Conservation (phyloP, 2,888 invertebrate genomes). For the Entomobrya multifasciata region DNA sequence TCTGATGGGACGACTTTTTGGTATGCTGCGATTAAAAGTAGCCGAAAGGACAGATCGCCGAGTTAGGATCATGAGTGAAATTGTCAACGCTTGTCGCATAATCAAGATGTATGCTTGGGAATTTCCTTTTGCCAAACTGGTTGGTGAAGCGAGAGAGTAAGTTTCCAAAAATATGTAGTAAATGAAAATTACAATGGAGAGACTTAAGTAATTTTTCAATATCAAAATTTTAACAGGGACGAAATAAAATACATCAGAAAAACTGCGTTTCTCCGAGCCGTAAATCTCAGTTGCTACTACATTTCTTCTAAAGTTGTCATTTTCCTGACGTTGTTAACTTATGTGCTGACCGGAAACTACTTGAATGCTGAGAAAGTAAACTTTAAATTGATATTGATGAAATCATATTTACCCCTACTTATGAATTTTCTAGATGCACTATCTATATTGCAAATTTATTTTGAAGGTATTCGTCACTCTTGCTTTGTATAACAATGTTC, state of each 20-base stretch:
- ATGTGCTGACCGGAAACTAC: conserved; percentile 85
- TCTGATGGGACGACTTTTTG: conserved; percentile 82
- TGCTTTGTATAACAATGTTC: conserved; percentile 92
- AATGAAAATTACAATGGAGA: not conserved
- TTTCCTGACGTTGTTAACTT: conserved; percentile 90
- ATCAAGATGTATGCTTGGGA: conserved; percentile 99
- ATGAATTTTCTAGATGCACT: not conserved
- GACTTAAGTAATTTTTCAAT: no score
- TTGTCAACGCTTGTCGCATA: conserved; percentile 89
- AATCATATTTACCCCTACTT: no score
- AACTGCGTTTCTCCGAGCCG: conserved; percentile 86
- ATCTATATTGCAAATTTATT: conserved; percentile 80
- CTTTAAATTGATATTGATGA: not conserved
- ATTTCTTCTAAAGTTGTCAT: conserved; percentile 90
- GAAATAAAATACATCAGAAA: conserved; percentile 86
- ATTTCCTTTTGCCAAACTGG: conserved; percentile 92
- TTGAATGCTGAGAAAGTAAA: conserved; percentile 86
- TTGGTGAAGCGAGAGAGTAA: conserved; percentile 87
- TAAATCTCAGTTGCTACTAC: conserved; percentile 86
- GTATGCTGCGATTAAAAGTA: conserved; percentile 87
- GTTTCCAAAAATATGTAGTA: not conserved
- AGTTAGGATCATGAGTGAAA: conserved; percentile 95
- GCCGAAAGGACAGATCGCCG: conserved; percentile 93
- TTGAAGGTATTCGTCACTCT: conserved; percentile 92
- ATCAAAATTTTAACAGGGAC: conserved; percentile 82